Evolutionary conservation across 1,140 invertebrate species (phyloP), one percentile per base, ranked within the genome.

Genomic region (Triops cancriformis): DNA sequence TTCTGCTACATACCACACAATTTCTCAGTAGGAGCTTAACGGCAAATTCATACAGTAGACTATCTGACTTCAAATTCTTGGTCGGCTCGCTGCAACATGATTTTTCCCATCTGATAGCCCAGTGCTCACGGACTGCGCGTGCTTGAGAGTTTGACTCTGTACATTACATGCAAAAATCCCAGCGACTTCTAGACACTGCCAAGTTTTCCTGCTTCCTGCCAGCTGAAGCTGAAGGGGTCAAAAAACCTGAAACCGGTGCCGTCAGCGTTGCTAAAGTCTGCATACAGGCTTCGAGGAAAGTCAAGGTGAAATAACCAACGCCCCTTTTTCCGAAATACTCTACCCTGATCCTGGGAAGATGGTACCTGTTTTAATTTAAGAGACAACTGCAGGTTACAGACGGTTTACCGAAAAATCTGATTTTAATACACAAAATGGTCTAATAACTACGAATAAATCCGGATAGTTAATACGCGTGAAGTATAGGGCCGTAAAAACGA

Each of bases 271-370:
- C 51, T 23, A 64, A 23, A 64, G 18, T 64, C 51, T 23, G 14
- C 51, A 64, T 23, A 14, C 18, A 23, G 51, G 51, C 23, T 64
- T 64, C 23, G 18, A 64, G 23, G 51, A 23, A 18, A 64, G 51
- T 64, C 51, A 64, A 64, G 51, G 51, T 64, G 51, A 64, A 64
- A 64, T 23, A 64, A 64, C 51, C 51, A 64, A 64, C 51, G 51
- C 51, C 51, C 51, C 51, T 64, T 64, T 7, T 18, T 64, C 51
- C 18, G 51, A 64, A 64, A 64, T 64, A 6, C 51, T 4, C 2
- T 37, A 7, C 31, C 31, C 7, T 37, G 31, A 4, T 37, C 2
- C 7, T 37, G 2, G 2, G 7, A 37, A 37, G 31, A 4, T 2
- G 31, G 31, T 37, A 37, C 31, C 31, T 4, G 31, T 7, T 37